Conservation (phyloP, 2,888 invertebrate species). For the Drosophila setosimentum region DNA sequence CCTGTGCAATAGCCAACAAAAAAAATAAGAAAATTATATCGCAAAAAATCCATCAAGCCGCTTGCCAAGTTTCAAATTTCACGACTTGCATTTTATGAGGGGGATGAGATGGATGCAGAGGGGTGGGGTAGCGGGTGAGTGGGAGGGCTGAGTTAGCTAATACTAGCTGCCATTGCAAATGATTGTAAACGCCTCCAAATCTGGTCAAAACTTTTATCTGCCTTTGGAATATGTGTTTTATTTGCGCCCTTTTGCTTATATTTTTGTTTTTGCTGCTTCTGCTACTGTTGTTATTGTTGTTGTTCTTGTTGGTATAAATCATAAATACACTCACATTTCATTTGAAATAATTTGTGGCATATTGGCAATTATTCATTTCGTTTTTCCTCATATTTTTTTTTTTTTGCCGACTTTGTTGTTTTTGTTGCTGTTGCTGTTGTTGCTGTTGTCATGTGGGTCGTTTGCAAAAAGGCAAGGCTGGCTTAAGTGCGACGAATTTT, state of each 20-base stretch:
- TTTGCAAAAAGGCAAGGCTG: conserved; percentile 43
- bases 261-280: not conserved
- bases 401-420: conserved; percentile 11
- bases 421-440: conserved; percentile 3
- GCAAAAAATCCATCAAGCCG: conserved; percentile 65
- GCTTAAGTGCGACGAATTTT: conserved; percentile 77
- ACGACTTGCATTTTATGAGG: conserved; percentile 66
- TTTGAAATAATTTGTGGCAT: conserved; percentile 82
- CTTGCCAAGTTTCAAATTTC: conserved; percentile 75
- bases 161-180: conserved; percentile 49
- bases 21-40: conserved; percentile 12
- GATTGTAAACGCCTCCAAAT: conserved; percentile 66
- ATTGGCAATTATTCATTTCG: conserved; percentile 83
- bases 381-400: conserved; percentile 40
- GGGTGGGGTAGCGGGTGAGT: fast-evolving
- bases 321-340: conserved; percentile 82
- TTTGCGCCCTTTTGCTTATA: conserved; percentile 26
- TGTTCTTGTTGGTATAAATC: conserved; percentile 60
- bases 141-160: not conserved
- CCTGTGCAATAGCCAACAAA: conserved; percentile 33
- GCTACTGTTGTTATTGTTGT: not conserved
- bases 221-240: conserved; percentile 47
- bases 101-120: not conserved
- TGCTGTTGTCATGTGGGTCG: conserved; percentile 19
- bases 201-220: conserved; percentile 76